A percentile compares a stretch with the other conserved stretches of the same genome.
Evolutionary conservation across 2,888 invertebrate genomes (phyloP).

Genomic region (Nemoura dubitans): DNA sequence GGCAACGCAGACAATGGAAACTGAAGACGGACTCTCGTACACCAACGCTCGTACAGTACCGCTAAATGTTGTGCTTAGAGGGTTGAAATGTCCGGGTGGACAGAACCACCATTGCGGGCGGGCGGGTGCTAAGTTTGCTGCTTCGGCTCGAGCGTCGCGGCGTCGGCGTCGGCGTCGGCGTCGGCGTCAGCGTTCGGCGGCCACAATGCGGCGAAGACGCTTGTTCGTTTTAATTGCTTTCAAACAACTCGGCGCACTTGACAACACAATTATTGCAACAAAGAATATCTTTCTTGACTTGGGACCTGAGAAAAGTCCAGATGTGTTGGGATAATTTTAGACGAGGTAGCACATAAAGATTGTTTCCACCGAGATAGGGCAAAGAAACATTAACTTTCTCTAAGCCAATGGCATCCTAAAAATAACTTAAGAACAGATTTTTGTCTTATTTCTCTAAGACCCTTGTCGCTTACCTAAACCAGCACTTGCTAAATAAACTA

Average conservation of each 20-base stretch:
- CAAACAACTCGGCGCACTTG: neutral
- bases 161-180: neutral
- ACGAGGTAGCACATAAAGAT: neutral
- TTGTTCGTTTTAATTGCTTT: constrained; percentile 12
- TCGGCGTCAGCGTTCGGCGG: neutral
- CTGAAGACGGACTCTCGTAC: neutral
- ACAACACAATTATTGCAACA: constrained; percentile 7
- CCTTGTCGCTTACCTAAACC: too few relatives aligned
- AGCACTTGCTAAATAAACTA: too few relatives aligned
- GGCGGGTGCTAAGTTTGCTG: neutral
- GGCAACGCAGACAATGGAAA: neutral
- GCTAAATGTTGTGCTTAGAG: constrained; percentile 1
- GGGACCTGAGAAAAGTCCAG: neutral
- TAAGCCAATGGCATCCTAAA: too few relatives aligned
- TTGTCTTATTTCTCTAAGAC: too few relatives aligned
- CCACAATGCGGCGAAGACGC: neutral
- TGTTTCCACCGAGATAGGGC: too few relatives aligned
- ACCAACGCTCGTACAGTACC: too few relatives aligned
- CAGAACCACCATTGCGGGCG: neutral
- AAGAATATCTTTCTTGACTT: neutral
- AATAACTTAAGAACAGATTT: too few relatives aligned
- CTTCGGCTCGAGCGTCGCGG: neutral
- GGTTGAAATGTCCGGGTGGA: neutral
- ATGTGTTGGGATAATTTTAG: neutral
- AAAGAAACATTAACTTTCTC: too few relatives aligned